Percentiles rank a stretch among this genome's conserved stretches.
Conservation (phyloP, 2,888 invertebrate species). For the Sesia apiformis region DNA sequence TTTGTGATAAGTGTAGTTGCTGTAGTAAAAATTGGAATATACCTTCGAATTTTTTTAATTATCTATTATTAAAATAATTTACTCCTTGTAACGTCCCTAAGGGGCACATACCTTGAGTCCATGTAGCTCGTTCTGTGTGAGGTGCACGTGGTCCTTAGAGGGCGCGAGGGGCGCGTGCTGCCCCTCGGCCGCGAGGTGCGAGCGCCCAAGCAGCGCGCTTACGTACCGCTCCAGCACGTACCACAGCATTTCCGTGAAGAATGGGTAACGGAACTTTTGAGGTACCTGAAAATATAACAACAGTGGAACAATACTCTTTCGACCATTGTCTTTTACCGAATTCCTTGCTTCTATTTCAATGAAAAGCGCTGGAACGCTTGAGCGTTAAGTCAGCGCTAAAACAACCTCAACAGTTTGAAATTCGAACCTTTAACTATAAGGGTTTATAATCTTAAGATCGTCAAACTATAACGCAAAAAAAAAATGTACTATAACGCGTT, state of each 20-base stretch:
- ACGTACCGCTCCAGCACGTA: constrained; percentile 96
- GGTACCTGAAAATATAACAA: constrained; percentile 80
- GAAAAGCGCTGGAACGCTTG: too few relatives aligned
- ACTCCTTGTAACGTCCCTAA: background rate
- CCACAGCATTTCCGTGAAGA: constrained; percentile 99
- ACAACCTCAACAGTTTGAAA: too few relatives aligned
- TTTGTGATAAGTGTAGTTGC: too few relatives aligned
- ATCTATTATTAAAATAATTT: background rate
- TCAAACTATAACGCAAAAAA: too few relatives aligned
- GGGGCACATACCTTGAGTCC: constrained; percentile 77
- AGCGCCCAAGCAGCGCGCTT: constrained; percentile 86
- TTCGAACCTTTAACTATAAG: too few relatives aligned
- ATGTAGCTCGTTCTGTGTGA: constrained; percentile 86
- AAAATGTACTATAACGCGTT: too few relatives aligned
- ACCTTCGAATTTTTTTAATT: background rate
- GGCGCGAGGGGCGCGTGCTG: constrained; percentile 28
- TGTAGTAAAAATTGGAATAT: too few relatives aligned
- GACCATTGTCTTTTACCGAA: too few relatives aligned
- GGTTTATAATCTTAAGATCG: too few relatives aligned
- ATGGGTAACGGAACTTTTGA: constrained; percentile 97
- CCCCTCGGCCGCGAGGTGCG: constrained; percentile 78
- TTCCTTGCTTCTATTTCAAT: too few relatives aligned
- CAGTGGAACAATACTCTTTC: background rate
- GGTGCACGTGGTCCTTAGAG: constrained; percentile 78
- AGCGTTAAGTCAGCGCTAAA: too few relatives aligned